Percentiles rank a stretch among this genome's conserved stretches.
Evolutionary conservation across 2,888 invertebrate genomes (phyloP).

Genomic region (Lasioglossum lativentre): DNA sequence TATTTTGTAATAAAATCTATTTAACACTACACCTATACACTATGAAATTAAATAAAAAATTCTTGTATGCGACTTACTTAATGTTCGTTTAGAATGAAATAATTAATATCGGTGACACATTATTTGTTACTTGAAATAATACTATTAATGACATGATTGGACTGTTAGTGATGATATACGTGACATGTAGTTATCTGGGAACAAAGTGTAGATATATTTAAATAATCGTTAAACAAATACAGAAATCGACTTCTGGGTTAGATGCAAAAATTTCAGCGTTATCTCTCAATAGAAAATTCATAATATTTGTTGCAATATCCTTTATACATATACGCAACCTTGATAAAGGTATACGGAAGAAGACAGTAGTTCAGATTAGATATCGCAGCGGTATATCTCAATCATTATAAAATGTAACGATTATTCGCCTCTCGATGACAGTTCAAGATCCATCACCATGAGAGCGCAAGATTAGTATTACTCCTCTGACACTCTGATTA

Average conservation of each 20-base stretch:
- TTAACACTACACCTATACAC: not conserved
- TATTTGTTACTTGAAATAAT: too few species aligned
- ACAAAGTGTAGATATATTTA: not conserved
- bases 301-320: not conserved
- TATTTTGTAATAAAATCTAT: not conserved
- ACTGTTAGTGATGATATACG: not conserved
- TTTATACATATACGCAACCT: not conserved
- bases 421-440: not conserved
- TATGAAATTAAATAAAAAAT: not conserved
- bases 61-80: not conserved
- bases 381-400: not conserved
- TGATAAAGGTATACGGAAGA: constrained; percentile 10
- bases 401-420: constrained; percentile 8
- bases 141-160: not conserved
- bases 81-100: not conserved
- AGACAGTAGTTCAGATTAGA: constrained; percentile 37
- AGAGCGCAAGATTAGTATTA: not conserved
- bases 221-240: too few species aligned
- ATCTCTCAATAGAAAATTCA: not conserved
- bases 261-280: not conserved
- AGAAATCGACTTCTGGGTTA: not conserved
- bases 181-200: not conserved
- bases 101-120: not conserved
- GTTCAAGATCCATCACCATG: not conserved
- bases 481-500: not conserved